A percentile compares a stretch with the other conserved stretches of the same genome.
phyloP scores from a whole-genome alignment of 2,797 vertebrate species.

The Characodon lateralis region DNA sequence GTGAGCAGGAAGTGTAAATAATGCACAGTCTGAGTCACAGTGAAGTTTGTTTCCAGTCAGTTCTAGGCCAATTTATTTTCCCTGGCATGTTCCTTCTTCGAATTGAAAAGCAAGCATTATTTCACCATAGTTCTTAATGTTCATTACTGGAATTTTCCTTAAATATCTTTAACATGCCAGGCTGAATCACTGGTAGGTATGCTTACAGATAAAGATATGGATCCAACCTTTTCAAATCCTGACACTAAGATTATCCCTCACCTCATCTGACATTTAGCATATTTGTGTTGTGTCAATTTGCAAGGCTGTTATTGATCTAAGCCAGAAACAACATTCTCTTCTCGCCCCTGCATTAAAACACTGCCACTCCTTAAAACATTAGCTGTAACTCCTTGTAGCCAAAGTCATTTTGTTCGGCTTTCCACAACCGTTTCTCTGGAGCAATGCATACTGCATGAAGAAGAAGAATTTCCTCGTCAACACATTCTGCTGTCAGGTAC shows the following conservation, averaged over 20 bases:
- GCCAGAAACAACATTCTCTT: constrained; percentile 25
- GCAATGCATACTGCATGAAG: constrained; percentile 55
- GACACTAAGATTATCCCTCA: constrained; percentile 64
- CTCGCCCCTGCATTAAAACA: constrained; percentile 14
- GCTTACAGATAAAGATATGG: constrained; percentile 66
- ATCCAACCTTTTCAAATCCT: constrained; percentile 70
- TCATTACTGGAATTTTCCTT: constrained; percentile 57
- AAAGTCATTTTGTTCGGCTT: constrained; percentile 58
- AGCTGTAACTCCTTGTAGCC: constrained; percentile 8
- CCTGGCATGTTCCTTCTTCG: constrained; percentile 34
- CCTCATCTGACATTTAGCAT: constrained; percentile 69
- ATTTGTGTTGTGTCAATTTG: constrained; percentile 67
- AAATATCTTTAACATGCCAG: constrained; percentile 37
- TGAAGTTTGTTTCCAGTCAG: constrained; percentile 59
- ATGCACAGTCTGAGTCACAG: constrained; percentile 65
- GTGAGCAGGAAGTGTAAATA: constrained; percentile 73
- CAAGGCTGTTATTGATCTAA: constrained; percentile 61
- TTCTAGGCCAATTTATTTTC: constrained; percentile 57
- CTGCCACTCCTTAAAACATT: constrained; percentile 29
- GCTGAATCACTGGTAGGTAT: constrained; percentile 40
- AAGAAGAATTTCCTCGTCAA: constrained; percentile 50
- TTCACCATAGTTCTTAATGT: constrained; percentile 42
- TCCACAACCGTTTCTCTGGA: constrained; percentile 53
- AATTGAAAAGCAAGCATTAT: constrained; percentile 43
- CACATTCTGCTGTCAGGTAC: constrained; percentile 49